Conservation (phyloP, 2,797 vertebrate genomes). For the Hoplostethus atlanticus region DNA sequence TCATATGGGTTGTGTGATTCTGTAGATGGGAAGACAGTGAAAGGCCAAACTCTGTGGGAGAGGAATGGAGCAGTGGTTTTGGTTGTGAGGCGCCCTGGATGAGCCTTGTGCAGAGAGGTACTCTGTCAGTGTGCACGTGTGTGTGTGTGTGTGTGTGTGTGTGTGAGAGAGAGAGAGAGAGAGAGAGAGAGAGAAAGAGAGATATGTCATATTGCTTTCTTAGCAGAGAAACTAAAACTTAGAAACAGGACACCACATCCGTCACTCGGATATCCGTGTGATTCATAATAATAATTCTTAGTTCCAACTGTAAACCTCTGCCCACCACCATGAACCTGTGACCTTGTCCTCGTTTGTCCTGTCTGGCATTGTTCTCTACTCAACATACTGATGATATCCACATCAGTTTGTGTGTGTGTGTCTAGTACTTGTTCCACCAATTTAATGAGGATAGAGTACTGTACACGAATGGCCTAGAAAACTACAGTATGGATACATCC, state of each 20-base stretch:
- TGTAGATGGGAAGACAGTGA: conserved; percentile 77
- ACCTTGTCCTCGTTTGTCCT: neutral
- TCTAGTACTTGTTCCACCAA: too few species aligned
- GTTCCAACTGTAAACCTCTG: neutral
- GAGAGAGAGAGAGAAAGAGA: neutral
- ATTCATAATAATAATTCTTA: neutral
- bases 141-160: neutral
- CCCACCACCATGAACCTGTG: neutral
- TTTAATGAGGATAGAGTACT: too few species aligned
- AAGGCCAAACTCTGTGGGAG: conserved; percentile 86
- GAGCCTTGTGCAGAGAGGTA: conserved; percentile 91
- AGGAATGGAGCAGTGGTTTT: conserved; percentile 86
- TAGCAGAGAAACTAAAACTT: neutral
- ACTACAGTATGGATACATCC: too few species aligned
- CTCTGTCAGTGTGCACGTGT: neutral
- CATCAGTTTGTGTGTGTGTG: neutral
- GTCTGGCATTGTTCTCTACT: neutral
- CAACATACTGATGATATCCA: neutral
- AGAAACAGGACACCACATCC: conserved; percentile 14
- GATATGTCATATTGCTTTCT: too few species aligned
- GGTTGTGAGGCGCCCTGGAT: conserved; percentile 90
- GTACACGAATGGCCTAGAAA: too few species aligned
- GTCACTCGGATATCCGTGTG: neutral
- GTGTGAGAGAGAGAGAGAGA: neutral
- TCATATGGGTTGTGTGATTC: neutral